Base-by-base conservation (phyloP, 2,888 invertebrate species). In the Bombylius discolor region DNA sequence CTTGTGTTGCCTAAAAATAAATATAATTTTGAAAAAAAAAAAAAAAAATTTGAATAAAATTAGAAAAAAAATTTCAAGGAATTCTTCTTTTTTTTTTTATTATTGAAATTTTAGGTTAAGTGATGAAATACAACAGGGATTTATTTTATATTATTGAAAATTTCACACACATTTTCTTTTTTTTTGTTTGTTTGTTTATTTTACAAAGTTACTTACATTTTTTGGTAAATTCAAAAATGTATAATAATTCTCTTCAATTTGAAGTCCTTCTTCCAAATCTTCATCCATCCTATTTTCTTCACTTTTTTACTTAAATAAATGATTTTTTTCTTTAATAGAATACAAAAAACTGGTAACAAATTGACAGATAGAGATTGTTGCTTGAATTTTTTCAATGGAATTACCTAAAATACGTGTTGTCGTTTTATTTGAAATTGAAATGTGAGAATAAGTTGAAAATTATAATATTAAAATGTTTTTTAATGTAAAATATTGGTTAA, bases 191-290 rank as follows among this genome's bases (percentile, higher is more conserved):
- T n/a, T 14, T 14, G 33, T 8, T 14, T 23, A 5, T 32, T n/a
- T 6, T 5, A 14, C 8, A 23, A 2, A 23, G 23, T 13, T 55
- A 71, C 80, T 82, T 81, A 91, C 92, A 77, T 88, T 82, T 78
- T 81, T 85, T 9, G 89, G 79, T 60, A 94, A 79, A 77, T 93
- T 93, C 54, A 94, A 77, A 72, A 91, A 85, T 59, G 89, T 84
- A 72, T 94, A 94, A 74, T 85, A 92, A 76, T 93, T 89, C 67
- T 91, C 91, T 74, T 89, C 87, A 57, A 82, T 72, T 58, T 69
- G 68, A 57, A 67, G 79, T 63, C 81, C 79, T 66, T 81, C 83
- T 63, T 85, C 85, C 50, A 80, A 80, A 67, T 86, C 84, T 66
- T 79, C 79, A 68, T 84, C 83, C 84, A 86, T 83, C 53, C 51